Evolutionary conservation across 2,888 invertebrate genomes (phyloP), one percentile per base, ranked within the genome.

Genomic region (Drosophila colorata): DNA sequence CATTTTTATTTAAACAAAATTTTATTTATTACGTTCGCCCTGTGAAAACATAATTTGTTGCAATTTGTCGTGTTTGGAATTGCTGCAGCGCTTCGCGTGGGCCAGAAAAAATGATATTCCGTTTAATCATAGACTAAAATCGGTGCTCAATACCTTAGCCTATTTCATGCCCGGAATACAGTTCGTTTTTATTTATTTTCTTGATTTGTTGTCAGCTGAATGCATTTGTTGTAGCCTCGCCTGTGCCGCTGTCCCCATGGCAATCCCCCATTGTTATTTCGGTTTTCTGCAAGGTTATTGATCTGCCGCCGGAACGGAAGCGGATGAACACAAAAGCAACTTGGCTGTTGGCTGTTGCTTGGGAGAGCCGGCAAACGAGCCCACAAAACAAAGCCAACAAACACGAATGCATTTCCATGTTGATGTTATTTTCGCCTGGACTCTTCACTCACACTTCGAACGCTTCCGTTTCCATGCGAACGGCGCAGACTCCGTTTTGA

Each of bases 91-190:
- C 59, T 72, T 65, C 60, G 41, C 51, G 60, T 49, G 90, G 91
- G 91, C 90, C 67, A 90, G 79, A 91, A 23, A 44, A 87, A 79
- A 33, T 44, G 1, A 74, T 67, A 60, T 83, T 84, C 78, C 88
- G 83, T 55, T 90, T 91, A 92, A 91, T 92, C 92, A 87, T 91
- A 92, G 89, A 41, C 87, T 73, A 77, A 75, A 65, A 53, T 49
- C 44, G 83, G 74, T 75, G 60, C 18, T 86, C 77, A 74, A 83
- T 90, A 80, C 83, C 80, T 63, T 86, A 75, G 86, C 72, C 83
- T 91, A 90, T 90, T 92, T 91, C 91, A 91, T 91, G 91, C 87
- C 57, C 78, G 90, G 88, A 83, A 82, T 68, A 91, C 74, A 91
- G 55, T 67, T 82, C 1, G 3, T 31, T 33, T 60, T 61, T 61